A percentile compares a stretch with the other conserved stretches of the same genome.
phyloP scores from a whole-genome alignment of 2,113 vertebrate genomes.

The Crypturellus undulatus region DNA sequence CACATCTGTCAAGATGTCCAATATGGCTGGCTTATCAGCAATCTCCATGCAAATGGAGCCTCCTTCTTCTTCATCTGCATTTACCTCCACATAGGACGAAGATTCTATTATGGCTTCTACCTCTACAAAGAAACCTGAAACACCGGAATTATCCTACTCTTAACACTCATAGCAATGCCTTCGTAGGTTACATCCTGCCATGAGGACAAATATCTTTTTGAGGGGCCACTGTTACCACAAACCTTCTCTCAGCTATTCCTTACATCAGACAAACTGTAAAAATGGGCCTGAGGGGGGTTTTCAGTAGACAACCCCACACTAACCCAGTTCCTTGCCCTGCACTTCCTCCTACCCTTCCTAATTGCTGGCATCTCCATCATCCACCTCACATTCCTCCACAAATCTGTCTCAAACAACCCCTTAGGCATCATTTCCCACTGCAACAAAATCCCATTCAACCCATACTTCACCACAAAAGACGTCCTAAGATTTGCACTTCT shows the following conservation, averaged over 20 bases:
- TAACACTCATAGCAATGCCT: neutral
- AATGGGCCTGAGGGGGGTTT: neutral
- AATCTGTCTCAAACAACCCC: neutral
- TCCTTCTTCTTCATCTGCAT: constrained; percentile 52
- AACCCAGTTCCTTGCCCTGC: neutral
- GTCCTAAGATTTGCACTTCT: no score
- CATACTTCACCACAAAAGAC: no score
- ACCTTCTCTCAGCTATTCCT: neutral
- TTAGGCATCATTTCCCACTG: neutral
- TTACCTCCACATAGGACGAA: neutral
- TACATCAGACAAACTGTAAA: neutral
- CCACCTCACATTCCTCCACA: neutral
- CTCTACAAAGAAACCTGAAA: constrained; percentile 40
- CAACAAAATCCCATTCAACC: neutral
- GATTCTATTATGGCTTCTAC: neutral
- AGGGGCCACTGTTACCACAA: constrained; percentile 41
- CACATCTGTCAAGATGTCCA: constrained; percentile 29
- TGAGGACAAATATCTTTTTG: constrained; percentile 67
- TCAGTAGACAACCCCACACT: neutral
- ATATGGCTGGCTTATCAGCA: neutral
- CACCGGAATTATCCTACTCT: neutral
- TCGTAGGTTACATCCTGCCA: constrained; percentile 16
- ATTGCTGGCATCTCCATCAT: no score
- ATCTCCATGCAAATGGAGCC: neutral
- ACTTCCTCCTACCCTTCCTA: neutral